These are phyloP conservation scores for Sinocyclocheilus maitianheensis DNA, from an alignment of 2,113 vertebrate species.

Conservation along the genomic window DNA sequence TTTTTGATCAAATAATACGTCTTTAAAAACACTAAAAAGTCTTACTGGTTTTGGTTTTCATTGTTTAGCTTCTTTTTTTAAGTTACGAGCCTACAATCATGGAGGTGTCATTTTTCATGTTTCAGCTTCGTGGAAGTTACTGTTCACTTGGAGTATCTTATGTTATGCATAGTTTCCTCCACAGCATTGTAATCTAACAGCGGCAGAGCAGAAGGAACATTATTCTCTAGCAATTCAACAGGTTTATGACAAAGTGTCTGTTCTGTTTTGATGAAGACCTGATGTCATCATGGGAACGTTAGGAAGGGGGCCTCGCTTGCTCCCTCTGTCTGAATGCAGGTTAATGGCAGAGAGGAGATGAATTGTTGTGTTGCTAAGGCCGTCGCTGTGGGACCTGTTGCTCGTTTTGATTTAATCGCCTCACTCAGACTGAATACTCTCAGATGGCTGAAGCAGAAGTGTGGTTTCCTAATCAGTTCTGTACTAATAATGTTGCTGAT, in stretches of 20 bases:
- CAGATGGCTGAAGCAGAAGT: slow-evolving; percentile 23
- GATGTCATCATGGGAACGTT: slow-evolving; percentile 1
- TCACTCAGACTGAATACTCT: slow-evolving; percentile 50
- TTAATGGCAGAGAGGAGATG: slow-evolving; percentile 37
- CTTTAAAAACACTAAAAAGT: background rate
- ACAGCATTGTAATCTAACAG: background rate
- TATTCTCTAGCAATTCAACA: background rate
- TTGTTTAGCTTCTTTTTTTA: background rate
- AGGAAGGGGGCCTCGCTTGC: slow-evolving; percentile 1
- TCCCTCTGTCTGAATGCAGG: slow-evolving; percentile 26
- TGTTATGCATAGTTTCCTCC: background rate
- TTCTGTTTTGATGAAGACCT: background rate
- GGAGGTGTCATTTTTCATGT: background rate
- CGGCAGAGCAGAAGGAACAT: background rate
- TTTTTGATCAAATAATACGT: background rate
- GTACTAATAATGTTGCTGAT: background rate
- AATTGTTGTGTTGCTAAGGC: slow-evolving; percentile 45
- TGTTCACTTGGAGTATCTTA: background rate
- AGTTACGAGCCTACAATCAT: background rate
- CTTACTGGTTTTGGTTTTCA: background rate
- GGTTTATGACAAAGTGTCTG: slow-evolving; percentile 7
- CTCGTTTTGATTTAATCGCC: slow-evolving; percentile 52
- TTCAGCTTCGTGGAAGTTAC: background rate
- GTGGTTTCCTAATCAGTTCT: slow-evolving; percentile 18
- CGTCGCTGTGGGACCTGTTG: slow-evolving; percentile 51